Percentiles rank a stretch among this genome's conserved stretches.
Evolutionary conservation across 2,888 invertebrate species (phyloP).

Genomic region (Ptilodon capucinus): DNA sequence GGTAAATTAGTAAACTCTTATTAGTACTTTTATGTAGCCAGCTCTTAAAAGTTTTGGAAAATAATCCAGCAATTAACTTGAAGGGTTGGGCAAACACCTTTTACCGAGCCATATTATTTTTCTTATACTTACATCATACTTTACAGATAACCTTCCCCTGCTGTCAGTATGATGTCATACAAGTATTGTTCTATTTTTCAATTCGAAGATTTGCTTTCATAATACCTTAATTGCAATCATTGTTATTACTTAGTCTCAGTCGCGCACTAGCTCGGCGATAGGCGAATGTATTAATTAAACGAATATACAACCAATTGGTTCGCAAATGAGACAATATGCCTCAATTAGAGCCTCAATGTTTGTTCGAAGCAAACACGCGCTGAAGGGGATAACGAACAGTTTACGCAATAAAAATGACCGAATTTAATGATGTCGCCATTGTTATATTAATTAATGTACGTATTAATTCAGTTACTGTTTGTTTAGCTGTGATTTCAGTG

Average conservation of each 20-base stretch:
- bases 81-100: no score
- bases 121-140: no score
- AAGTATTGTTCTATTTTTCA: no score
- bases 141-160: no score
- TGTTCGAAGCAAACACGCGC: neutral
- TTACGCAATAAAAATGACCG: slow-evolving; percentile 10
- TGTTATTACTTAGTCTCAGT: slow-evolving; percentile 9
- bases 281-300: slow-evolving; percentile 20
- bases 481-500: neutral
- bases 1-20: no score
- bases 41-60: no score
- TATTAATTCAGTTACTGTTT: slow-evolving; percentile 13
- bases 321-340: slow-evolving; percentile 9
- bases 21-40: no score
- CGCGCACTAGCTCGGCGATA: slow-evolving; percentile 4
- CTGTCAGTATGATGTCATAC: no score
- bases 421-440: slow-evolving; percentile 19
- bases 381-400: slow-evolving; percentile 3
- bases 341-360: slow-evolving; percentile 9
- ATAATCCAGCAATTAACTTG: no score
- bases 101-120: no score
- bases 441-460: slow-evolving; percentile 15
- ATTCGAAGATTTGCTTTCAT: slow-evolving; percentile 5
- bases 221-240: slow-evolving; percentile 20
- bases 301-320: slow-evolving; percentile 11